A percentile compares a stretch with the other conserved stretches of the same genome.
These are phyloP conservation scores for Pitangus sulphuratus DNA, from an alignment of 2,797 vertebrate genomes.

Conservation along the genomic window DNA sequence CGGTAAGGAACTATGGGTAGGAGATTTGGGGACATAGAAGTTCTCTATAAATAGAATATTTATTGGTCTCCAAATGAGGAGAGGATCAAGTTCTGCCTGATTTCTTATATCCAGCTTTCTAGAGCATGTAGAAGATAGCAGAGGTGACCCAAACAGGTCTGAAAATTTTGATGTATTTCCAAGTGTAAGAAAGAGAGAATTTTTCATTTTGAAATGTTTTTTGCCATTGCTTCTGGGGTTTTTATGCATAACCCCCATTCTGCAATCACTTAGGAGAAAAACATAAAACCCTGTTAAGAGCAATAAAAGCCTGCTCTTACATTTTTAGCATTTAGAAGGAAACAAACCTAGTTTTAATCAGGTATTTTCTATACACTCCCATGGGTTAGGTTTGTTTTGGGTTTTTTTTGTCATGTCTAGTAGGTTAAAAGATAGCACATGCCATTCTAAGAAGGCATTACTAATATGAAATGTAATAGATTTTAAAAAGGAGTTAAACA, in stretches of 20 bases:
- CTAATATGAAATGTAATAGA: background rate
- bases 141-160: background rate
- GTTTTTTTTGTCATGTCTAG: background rate
- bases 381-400: background rate
- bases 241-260: background rate
- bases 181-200: background rate
- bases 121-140: background rate
- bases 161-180: background rate
- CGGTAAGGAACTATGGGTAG: background rate
- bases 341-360: conserved; percentile 40
- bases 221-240: background rate
- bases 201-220: background rate
- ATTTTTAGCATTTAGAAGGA: conserved; percentile 25
- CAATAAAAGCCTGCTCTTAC: background rate
- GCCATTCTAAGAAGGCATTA: background rate
- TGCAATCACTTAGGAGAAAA: background rate
- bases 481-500: background rate
- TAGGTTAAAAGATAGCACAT: background rate
- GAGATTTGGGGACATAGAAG: background rate
- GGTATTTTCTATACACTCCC: background rate
- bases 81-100: background rate
- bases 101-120: background rate
- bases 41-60: background rate
- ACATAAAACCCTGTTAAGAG: background rate
- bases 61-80: background rate